Percentiles rank a stretch among this genome's conserved stretches.
phyloP scores from a whole-genome alignment of 2,888 invertebrate species.

The Thera obeliscata region DNA sequence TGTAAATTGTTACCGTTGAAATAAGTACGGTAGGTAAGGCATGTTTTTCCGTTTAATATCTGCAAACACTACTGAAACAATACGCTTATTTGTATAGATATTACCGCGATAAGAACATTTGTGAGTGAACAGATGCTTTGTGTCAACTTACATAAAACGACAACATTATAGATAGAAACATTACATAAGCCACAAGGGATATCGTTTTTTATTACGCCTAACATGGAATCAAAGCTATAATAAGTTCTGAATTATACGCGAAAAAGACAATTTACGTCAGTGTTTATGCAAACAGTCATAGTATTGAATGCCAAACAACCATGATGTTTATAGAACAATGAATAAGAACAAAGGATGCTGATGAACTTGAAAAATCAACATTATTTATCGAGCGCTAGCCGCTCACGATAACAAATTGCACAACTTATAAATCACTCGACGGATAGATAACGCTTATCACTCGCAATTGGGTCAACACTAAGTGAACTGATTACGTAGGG shows the following conservation, averaged over 20 bases:
- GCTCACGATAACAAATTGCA: conserved; percentile 67
- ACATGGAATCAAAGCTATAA: conserved; percentile 44
- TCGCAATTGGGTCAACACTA: conserved; percentile 73
- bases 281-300: conserved; percentile 54
- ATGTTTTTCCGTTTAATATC: background rate
- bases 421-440: conserved; percentile 68
- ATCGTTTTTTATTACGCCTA: background rate
- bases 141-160: conserved; percentile 38
- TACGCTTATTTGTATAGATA: conserved; percentile 11
- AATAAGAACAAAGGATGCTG: conserved; percentile 61
- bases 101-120: conserved; percentile 9
- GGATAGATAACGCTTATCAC: conserved; percentile 70
- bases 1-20: background rate
- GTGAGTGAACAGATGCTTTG: conserved; percentile 17
- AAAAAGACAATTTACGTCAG: conserved; percentile 58
- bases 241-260: conserved; percentile 45
- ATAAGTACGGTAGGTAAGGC: background rate
- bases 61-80: conserved; percentile 14
- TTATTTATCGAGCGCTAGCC: conserved; percentile 54
- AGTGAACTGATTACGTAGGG: conserved; percentile 53
- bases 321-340: conserved; percentile 55
- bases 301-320: conserved; percentile 50
- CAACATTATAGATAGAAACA: conserved; percentile 32
- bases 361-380: conserved; percentile 67
- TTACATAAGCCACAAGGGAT: conserved; percentile 37